Base-by-base conservation (phyloP, 2,888 invertebrate species). In the Temnothorax unifasciatus region DNA sequence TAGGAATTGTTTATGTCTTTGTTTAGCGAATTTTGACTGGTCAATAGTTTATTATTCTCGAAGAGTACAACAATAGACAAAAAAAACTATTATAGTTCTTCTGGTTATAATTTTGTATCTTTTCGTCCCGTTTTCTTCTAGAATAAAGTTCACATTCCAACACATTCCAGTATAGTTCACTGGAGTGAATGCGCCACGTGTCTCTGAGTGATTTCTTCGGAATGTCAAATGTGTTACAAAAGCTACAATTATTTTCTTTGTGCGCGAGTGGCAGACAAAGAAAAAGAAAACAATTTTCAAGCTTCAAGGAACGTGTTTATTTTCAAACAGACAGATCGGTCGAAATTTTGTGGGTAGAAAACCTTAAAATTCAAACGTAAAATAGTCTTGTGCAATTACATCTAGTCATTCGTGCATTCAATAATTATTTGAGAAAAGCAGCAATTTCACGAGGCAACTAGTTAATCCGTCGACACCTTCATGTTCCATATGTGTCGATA, bases 211-310 rank as follows among this genome's bases (percentile, higher is more conserved):
- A 44, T 29, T 13, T 61, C 18, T 61, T 8, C 54, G 3, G 1
- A n/a, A n/a, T 5, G 34, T 34, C 9, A 15, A 21, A 13, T 64
- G 11, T 44, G 9, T 1, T 15, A 15, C 1, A 25, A 66, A 41
- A 8, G 11, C 25, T 15, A 44, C 13, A 6, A 34, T 34, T 34
- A 4, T 21, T 21, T 64, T 38, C n/a, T 44, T 5, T 25, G 15
- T 44, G 0, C 21, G 38, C 18, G 9, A 2, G 38, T n/a, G 21
- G n/a, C n/a, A 41, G n/a, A 57, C 25, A 57, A 64, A 66, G 21
- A 9, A 64, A 66, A 64, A 66, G 15, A 66, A 44, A 44, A 44
- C n/a, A 66, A 25, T 21, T 6, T 38, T n/a, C n/a, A 34, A 64
- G 11, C 11, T 64, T 38, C n/a, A 64, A 64, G 8, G 13, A 41